A percentile compares a stretch with the other conserved stretches of the same genome.
phyloP scores from a whole-genome alignment of 1,140 invertebrate genomes.

The Hylyphantes graminicola region DNA sequence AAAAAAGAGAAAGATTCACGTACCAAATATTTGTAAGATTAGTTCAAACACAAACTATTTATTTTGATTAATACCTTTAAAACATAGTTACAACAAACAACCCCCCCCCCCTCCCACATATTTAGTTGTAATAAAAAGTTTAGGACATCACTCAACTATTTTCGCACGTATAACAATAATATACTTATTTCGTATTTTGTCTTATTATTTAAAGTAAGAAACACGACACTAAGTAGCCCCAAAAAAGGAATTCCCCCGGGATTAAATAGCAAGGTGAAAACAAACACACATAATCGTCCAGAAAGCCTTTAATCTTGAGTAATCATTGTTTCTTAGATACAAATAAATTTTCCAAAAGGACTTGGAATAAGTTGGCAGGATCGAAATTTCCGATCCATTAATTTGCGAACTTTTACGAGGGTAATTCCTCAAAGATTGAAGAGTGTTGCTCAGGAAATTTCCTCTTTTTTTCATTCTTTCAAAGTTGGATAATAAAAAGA shows the following conservation, averaged over 20 bases:
- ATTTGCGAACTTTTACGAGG: slow-evolving; percentile 53
- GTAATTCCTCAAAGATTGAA: slow-evolving; percentile 49
- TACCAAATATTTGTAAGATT: too few species aligned
- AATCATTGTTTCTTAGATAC: slow-evolving; percentile 5
- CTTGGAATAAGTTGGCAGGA: slow-evolving; percentile 28
- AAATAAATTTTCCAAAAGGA: neutral
- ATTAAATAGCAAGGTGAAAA: slow-evolving; percentile 12
- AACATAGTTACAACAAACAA: too few species aligned
- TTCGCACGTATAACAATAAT: too few species aligned
- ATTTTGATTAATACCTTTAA: too few species aligned
- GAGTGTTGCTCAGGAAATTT: slow-evolving; percentile 41
- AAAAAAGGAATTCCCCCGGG: neutral
- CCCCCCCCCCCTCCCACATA: too few species aligned
- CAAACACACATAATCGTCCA: slow-evolving; percentile 28
- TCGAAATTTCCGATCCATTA: slow-evolving; percentile 51
- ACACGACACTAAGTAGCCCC: neutral
- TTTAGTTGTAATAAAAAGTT: too few species aligned
- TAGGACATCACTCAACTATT: too few species aligned
- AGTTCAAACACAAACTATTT: too few species aligned
- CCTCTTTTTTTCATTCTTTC: slow-evolving; percentile 27
- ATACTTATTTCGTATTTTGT: too few species aligned
- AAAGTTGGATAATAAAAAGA: slow-evolving; percentile 2
- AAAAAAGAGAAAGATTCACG: too few species aligned
- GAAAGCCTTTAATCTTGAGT: slow-evolving; percentile 27
- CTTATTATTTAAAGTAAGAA: too few species aligned